A percentile compares a stretch with the other conserved stretches of the same genome.
Conservation (phyloP, 1,140 invertebrate species). For the Aphis gossypii region DNA sequence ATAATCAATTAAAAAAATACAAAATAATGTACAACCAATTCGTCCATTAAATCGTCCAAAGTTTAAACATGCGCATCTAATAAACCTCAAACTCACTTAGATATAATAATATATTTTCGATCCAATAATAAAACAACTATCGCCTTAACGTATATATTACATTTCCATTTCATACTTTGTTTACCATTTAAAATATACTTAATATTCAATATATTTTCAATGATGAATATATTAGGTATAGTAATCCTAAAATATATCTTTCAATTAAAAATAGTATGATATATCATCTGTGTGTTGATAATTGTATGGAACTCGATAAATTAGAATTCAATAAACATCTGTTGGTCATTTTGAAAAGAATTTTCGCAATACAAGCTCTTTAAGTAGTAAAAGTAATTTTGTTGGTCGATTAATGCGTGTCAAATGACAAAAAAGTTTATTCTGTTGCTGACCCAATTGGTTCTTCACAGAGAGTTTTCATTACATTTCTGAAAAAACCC, state of each 20-base stretch:
- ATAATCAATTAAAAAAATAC: not conserved
- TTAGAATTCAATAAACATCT: not conserved
- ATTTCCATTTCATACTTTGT: not conserved
- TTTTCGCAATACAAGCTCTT: not conserved
- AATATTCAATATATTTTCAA: not conserved
- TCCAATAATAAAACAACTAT: not conserved
- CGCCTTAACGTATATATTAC: not conserved
- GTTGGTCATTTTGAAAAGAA: not conserved
- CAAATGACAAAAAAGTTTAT: conserved; percentile 14
- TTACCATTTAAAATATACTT: not conserved
- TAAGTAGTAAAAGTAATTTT: not conserved
- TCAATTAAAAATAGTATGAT: not conserved
- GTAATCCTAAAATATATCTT: not conserved
- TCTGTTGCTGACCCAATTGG: not conserved
- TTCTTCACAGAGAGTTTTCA: not conserved
- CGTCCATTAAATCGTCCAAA: not conserved
- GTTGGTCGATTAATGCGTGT: not conserved
- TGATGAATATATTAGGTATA: not conserved
- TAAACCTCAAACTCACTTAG: not conserved
- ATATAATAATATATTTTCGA: not conserved
- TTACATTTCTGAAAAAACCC: not conserved
- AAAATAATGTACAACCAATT: not conserved
- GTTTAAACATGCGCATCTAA: not conserved
- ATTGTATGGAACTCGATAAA: not conserved
- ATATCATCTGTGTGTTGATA: not conserved